phyloP scores from a whole-genome alignment of 2,888 invertebrate genomes.

The Celastrina argiolus region DNA sequence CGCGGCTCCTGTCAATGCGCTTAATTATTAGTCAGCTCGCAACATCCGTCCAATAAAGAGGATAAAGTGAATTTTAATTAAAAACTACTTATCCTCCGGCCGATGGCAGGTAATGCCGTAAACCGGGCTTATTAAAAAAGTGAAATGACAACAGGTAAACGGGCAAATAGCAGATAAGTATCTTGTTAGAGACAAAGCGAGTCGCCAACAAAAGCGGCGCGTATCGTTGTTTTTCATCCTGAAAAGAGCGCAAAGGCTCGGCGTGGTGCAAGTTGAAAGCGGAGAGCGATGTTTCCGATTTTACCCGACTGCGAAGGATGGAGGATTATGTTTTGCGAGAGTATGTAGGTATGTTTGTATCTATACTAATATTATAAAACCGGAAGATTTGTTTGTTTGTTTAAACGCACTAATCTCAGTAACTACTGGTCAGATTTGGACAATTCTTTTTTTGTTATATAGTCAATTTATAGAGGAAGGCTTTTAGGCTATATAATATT shows the following conservation, averaged over 20 bases:
- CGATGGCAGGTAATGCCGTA: conserved; percentile 10
- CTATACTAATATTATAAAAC: too few relatives aligned
- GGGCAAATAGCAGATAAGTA: conserved; percentile 68
- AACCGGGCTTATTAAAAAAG: conserved; percentile 48
- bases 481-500: too few relatives aligned
- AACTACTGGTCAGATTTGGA: too few relatives aligned
- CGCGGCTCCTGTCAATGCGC: neutral
- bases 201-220: conserved; percentile 55
- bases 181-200: conserved; percentile 69
- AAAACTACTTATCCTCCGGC: conserved; percentile 10
- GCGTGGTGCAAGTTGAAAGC: conserved; percentile 27
- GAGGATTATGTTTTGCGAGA: too few relatives aligned
- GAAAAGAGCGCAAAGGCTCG: conserved; percentile 46
- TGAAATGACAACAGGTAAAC: conserved; percentile 59
- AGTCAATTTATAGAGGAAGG: too few relatives aligned
- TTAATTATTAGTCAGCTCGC: neutral
- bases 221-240: conserved; percentile 63
- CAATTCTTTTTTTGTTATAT: too few relatives aligned
- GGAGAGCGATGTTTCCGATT: too few relatives aligned
- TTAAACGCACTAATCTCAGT: too few relatives aligned
- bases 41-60: neutral
- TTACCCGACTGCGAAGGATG: too few relatives aligned
- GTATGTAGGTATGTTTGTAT: too few relatives aligned
- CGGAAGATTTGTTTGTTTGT: too few relatives aligned
- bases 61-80: conserved; percentile 17